phyloP scores from a whole-genome alignment of 2,797 vertebrate genomes.

The Masticophis lateralis region DNA sequence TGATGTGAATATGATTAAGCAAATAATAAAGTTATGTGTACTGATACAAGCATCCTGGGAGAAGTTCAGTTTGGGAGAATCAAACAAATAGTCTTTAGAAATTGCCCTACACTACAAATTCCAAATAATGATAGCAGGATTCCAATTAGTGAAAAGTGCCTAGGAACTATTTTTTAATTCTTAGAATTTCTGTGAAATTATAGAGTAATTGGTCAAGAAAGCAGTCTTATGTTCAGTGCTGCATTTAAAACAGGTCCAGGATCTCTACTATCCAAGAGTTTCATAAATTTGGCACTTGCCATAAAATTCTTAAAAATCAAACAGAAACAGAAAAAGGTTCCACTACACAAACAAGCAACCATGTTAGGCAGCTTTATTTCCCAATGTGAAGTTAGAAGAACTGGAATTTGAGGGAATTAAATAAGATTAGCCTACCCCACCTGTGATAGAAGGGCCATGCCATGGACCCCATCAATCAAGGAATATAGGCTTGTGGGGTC shows the following conservation, averaged over 20 bases:
- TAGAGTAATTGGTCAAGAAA: background rate
- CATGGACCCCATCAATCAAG: background rate
- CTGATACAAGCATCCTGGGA: background rate
- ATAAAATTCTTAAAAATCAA: background rate
- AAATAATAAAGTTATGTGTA: background rate
- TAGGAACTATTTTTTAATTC: background rate
- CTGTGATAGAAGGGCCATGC: background rate
- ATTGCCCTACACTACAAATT: background rate
- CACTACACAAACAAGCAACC: background rate
- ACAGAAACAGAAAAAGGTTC: background rate
- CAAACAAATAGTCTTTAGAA: background rate
- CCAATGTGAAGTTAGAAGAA: background rate
- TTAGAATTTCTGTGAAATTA: background rate
- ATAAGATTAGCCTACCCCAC: background rate
- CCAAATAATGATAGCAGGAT: background rate
- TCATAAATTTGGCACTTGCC: background rate
- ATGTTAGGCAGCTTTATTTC: background rate
- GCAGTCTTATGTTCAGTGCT: background rate
- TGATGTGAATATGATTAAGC: background rate
- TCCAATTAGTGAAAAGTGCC: background rate
- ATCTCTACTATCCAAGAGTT: background rate
- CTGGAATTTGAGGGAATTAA: background rate
- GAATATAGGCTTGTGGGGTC: background rate
- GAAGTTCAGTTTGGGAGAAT: background rate
- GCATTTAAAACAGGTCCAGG: background rate